A percentile compares a stretch with the other conserved stretches of the same genome.
Conservation (phyloP, 2,113 vertebrate species). For the Sander vitreus region DNA sequence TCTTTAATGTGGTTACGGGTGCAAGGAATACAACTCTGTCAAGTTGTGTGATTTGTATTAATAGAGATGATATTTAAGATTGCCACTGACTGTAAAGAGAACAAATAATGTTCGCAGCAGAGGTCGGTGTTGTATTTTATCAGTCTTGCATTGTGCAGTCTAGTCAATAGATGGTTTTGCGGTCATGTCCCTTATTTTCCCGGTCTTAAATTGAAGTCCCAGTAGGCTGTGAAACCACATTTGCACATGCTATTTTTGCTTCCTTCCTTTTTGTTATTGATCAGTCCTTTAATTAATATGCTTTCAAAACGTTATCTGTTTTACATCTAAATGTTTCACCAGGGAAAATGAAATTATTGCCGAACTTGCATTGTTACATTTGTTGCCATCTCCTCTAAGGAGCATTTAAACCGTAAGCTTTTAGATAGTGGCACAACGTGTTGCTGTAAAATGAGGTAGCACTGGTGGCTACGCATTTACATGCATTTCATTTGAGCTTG, state of each 20-base stretch:
- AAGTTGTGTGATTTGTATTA: conserved; percentile 47
- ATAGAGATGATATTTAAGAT: conserved; percentile 56
- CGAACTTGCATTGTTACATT: conserved; percentile 74
- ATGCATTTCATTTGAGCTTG: conserved; percentile 75
- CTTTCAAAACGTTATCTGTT: conserved; percentile 55
- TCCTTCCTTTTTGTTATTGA: conserved; percentile 48
- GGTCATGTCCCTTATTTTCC: not conserved
- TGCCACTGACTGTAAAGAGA: conserved; percentile 56
- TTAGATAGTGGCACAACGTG: conserved; percentile 54
- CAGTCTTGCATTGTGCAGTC: not conserved
- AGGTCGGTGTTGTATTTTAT: conserved; percentile 12
- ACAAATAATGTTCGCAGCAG: conserved; percentile 2
- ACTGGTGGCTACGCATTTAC: conserved; percentile 65
- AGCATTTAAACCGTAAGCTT: conserved; percentile 77
- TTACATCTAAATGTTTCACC: conserved; percentile 70
- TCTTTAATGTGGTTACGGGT: conserved; percentile 43
- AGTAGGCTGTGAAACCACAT: not conserved
- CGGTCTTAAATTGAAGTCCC: not conserved
- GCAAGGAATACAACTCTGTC: conserved; percentile 19
- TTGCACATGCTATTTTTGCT: not conserved
- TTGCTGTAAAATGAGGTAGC: conserved; percentile 53
- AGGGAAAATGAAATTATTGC: conserved; percentile 68
- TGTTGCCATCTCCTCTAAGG: conserved; percentile 71
- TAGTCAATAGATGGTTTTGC: conserved; percentile 6
- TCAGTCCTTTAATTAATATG: conserved; percentile 38